A percentile compares a stretch with the other conserved stretches of the same genome.
These are phyloP conservation scores for Oedothorax gibbosus DNA, from an alignment of 1,140 invertebrate species.

Conservation along the genomic window DNA sequence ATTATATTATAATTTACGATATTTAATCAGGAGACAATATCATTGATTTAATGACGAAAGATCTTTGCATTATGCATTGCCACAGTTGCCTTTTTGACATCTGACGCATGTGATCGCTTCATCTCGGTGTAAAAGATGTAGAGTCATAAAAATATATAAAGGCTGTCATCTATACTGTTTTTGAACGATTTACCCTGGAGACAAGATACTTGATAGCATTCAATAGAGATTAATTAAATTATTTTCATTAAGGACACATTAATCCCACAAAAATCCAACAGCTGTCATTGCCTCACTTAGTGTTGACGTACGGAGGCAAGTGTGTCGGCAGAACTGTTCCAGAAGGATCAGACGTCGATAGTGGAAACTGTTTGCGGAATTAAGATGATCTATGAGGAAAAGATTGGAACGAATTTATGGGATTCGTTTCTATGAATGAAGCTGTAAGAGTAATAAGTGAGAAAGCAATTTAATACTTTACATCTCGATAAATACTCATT, in stretches of 20 bases:
- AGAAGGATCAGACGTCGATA: too few species aligned
- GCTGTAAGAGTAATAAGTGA: too few species aligned
- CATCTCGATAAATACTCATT: too few species aligned
- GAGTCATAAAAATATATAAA: slow-evolving; percentile 25
- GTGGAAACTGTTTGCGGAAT: too few species aligned
- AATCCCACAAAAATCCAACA: too few species aligned
- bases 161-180: slow-evolving; percentile 8
- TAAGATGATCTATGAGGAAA: too few species aligned
- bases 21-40: slow-evolving; percentile 11
- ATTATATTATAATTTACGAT: background rate
- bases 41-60: background rate
- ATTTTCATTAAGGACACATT: slow-evolving; percentile 18
- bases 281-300: background rate
- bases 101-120: slow-evolving; percentile 20
- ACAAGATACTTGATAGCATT: slow-evolving; percentile 11
- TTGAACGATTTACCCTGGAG: slow-evolving; percentile 14
- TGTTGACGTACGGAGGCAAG: background rate
- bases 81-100: slow-evolving; percentile 2
- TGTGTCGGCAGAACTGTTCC: background rate
- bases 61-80: slow-evolving; percentile 39
- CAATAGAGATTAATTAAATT: slow-evolving; percentile 32
- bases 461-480: too few species aligned
- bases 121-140: slow-evolving; percentile 7
- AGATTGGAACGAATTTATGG: too few species aligned
- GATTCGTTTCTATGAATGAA: too few species aligned